Evolutionary conservation across 2,113 vertebrate genomes (phyloP).

Genomic region (Callipepla squamata): DNA sequence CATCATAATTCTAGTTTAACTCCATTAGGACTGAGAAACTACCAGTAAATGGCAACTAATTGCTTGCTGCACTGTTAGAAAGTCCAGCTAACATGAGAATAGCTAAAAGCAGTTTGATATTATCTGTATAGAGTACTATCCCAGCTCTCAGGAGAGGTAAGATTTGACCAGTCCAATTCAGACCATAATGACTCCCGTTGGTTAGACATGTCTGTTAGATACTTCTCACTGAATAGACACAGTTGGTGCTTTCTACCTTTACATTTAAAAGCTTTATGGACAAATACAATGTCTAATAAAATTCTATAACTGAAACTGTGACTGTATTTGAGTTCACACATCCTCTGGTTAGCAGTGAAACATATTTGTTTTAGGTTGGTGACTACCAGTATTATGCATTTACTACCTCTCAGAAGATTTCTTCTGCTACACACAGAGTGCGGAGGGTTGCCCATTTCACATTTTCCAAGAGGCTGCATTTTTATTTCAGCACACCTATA

Average conservation of each 20-base stretch:
- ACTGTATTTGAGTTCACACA: neutral
- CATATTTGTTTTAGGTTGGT: neutral
- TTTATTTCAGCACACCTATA: neutral
- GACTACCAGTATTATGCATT: neutral
- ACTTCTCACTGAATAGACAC: neutral
- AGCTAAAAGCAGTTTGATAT: neutral
- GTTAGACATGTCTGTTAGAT: neutral
- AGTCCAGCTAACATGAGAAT: neutral
- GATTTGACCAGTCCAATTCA: neutral
- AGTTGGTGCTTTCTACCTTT: neutral
- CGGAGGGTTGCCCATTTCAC: neutral
- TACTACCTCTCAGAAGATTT: neutral
- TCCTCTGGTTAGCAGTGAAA: neutral
- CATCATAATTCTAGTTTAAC: too few species aligned
- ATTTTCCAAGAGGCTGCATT: neutral
- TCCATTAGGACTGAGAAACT: neutral
- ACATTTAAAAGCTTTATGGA: neutral
- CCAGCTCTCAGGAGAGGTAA: neutral
- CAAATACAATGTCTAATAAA: neutral
- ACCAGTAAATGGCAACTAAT: neutral
- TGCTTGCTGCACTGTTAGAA: neutral
- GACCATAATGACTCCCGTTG: fast-evolving
- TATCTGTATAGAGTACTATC: neutral
- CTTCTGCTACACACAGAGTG: neutral
- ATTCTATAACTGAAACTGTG: neutral